Evolutionary conservation across 2,113 vertebrate species (phyloP).

Genomic region (Neopipo cinnamomea): DNA sequence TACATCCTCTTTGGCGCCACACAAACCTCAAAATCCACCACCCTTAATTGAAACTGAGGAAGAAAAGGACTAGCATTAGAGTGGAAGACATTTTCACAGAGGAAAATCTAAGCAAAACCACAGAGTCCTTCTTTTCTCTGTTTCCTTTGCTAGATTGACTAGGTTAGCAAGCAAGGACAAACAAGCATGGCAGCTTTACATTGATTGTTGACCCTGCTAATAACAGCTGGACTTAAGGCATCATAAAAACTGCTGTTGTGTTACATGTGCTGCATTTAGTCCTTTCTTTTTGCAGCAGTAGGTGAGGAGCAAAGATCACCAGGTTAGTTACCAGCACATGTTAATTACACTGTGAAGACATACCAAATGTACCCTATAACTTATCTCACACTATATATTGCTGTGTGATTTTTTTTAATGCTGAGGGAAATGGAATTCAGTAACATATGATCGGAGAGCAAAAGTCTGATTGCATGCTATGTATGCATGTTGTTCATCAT

Average conservation of each 20-base stretch:
- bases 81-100: not conserved
- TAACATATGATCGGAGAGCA: not conserved
- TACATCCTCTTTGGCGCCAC: not conserved
- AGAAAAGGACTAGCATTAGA: not conserved
- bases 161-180: not conserved
- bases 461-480: not conserved
- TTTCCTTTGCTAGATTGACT: not conserved
- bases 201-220: not conserved
- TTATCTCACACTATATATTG: not conserved
- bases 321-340: not conserved
- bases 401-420: not conserved
- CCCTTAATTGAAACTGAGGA: not conserved
- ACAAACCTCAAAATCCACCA: not conserved
- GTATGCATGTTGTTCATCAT: not conserved
- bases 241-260: not conserved
- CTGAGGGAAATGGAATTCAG: not conserved
- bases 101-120: not conserved
- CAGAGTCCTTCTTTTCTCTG: not conserved
- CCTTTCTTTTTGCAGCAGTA: not conserved
- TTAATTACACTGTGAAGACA: not conserved
- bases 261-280: not conserved
- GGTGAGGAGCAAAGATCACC: not conserved
- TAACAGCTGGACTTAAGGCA: not conserved
- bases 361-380: not conserved
- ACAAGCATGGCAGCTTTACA: not conserved